Conservation (phyloP, 53 echinoderm and acorn worm species). For the Stichopus horrens region DNA sequence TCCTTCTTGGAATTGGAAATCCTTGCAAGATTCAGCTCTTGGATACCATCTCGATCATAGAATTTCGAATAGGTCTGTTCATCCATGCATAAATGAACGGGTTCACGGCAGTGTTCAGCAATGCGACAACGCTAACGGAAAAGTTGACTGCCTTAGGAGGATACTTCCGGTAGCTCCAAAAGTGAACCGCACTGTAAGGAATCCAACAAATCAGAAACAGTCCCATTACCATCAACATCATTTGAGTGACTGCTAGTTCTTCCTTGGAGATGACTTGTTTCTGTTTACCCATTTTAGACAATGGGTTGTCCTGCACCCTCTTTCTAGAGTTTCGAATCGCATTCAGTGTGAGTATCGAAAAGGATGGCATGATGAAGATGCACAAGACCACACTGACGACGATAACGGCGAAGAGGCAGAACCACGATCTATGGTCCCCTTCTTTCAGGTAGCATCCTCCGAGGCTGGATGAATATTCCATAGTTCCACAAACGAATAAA, state of each 20-base stretch:
- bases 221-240: not conserved
- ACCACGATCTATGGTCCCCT: slow-evolving; percentile 9
- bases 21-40: not conserved
- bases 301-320: not conserved
- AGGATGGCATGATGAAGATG: slow-evolving; percentile 24
- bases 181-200: slow-evolving; percentile 20
- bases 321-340: slow-evolving; percentile 2
- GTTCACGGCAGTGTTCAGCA: slow-evolving; percentile 18
- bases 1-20: too few species aligned
- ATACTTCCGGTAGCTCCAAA: not conserved
- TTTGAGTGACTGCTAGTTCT: slow-evolving; percentile 12
- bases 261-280: not conserved
- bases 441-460: slow-evolving; percentile 10
- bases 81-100: slow-evolving; percentile 21
- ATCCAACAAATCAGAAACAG: slow-evolving; percentile 25
- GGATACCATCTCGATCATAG: slow-evolving; percentile 20
- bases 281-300: not conserved
- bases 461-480: slow-evolving; percentile 10
- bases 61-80: slow-evolving; percentile 23
- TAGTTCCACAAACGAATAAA: slow-evolving; percentile 1
- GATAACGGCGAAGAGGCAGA: slow-evolving; percentile 5
- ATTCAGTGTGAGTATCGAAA: not conserved
- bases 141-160: not conserved
- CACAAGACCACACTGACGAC: slow-evolving; percentile 2
- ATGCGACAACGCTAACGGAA: not conserved